A percentile compares a stretch with the other conserved stretches of the same genome.
Conservation (phyloP, 2,113 vertebrate genomes). For the Ginglymostoma cirratum region DNA sequence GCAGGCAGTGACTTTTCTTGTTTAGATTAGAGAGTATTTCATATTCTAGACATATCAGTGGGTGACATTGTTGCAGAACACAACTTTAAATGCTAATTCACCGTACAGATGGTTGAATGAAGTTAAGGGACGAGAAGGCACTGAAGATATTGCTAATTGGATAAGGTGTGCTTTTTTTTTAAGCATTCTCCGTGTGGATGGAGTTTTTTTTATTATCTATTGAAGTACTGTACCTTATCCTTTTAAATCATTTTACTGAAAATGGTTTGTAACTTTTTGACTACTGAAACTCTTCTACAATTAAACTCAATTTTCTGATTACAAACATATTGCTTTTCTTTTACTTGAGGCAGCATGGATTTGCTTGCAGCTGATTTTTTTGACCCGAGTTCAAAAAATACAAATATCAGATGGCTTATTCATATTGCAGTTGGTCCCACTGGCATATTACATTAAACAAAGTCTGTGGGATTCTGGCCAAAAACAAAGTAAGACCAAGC, state of each 20-base stretch:
- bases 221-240: neutral
- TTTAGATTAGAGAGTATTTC: neutral
- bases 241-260: neutral
- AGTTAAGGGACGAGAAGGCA: neutral
- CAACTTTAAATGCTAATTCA: neutral
- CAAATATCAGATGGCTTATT: neutral
- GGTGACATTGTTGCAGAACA: neutral
- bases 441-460: neutral
- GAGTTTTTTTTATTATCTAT: neutral
- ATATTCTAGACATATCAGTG: neutral
- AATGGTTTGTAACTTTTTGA: neutral
- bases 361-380: constrained; percentile 5
- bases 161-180: neutral
- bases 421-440: neutral
- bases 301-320: constrained; percentile 2
- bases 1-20: neutral
- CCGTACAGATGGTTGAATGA: neutral
- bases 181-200: neutral
- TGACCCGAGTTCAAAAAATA: neutral
- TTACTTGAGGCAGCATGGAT: neutral
- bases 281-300: neutral
- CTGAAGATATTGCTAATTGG: neutral
- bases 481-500: neutral
- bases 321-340: constrained; percentile 6
- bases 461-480: neutral